Evolutionary conservation across 1,140 invertebrate genomes (phyloP).

Genomic region (Trichoplusia ni): DNA sequence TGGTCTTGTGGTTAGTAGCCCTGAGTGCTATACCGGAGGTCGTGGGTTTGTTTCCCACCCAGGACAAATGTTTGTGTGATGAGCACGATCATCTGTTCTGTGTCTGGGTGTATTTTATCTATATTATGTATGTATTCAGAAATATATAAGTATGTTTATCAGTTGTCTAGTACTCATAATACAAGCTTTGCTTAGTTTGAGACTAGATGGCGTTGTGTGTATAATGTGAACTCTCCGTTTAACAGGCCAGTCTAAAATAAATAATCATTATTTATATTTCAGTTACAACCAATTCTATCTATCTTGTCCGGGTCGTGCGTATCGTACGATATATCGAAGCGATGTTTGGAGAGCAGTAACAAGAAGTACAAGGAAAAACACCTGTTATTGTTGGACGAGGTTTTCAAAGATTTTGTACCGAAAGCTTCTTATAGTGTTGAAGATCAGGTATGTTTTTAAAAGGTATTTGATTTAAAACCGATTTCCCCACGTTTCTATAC

Average conservation of each 20-base stretch:
- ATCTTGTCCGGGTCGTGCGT: background rate
- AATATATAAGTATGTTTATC: too few species aligned
- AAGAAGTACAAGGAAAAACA: background rate
- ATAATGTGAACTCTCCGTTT: too few species aligned
- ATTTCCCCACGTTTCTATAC: background rate
- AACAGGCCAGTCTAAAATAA: background rate
- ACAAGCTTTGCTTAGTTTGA: too few species aligned
- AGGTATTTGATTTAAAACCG: background rate
- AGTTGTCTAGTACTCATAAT: too few species aligned
- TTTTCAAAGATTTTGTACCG: background rate
- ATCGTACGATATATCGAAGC: constrained; percentile 1
- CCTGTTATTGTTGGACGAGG: background rate
- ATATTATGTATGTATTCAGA: too few species aligned
- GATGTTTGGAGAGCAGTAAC: background rate
- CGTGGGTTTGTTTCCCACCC: too few species aligned
- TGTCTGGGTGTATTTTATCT: too few species aligned
- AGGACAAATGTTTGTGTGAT: too few species aligned
- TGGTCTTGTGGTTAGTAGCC: too few species aligned
- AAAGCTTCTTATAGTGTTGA: constrained; percentile 11
- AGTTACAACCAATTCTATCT: background rate
- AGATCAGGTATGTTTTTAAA: constrained; percentile 1
- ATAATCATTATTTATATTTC: background rate
- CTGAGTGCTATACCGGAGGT: too few species aligned
- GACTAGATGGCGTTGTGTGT: too few species aligned
- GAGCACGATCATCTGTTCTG: too few species aligned